These are phyloP conservation scores for Channa maculata DNA, from an alignment of 2,113 vertebrate species.

Conservation along the genomic window DNA sequence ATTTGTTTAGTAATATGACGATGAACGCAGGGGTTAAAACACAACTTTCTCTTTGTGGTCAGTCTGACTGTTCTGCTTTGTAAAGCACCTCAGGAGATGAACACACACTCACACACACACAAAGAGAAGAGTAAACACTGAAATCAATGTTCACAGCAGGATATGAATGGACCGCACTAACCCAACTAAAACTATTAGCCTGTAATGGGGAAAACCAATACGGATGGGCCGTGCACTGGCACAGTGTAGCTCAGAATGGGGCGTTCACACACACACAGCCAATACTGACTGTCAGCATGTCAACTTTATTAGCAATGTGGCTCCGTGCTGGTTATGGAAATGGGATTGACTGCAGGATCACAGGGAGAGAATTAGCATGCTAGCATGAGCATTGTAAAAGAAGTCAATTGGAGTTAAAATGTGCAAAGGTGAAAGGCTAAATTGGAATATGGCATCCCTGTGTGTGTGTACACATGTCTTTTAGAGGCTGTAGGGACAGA, in stretches of 20 bases:
- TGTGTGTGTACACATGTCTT: conserved; percentile 12
- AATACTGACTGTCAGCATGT: conserved; percentile 58
- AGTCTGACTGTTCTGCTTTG: conserved; percentile 18
- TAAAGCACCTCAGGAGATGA: conserved; percentile 25
- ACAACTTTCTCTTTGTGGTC: conserved; percentile 40
- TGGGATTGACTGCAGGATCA: conserved; percentile 45
- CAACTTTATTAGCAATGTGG: conserved; percentile 60
- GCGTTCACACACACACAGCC: conserved; percentile 55
- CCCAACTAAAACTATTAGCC: conserved; percentile 59
- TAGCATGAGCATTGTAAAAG: conserved; percentile 43
- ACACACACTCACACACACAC: conserved; percentile 20
- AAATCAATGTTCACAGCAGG: conserved; percentile 67
- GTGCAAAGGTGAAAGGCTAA: conserved; percentile 12
- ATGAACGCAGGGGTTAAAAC: conserved; percentile 17
- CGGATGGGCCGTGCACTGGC: not conserved
- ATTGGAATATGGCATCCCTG: conserved; percentile 4
- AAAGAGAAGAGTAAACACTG: conserved; percentile 36
- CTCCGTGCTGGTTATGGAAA: conserved; percentile 66
- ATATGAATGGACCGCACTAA: conserved; percentile 50
- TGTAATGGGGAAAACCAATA: conserved; percentile 58
- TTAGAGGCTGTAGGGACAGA: no score
- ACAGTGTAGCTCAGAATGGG: conserved; percentile 30
- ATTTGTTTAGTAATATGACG: conserved; percentile 38
- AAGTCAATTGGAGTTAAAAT: conserved; percentile 55
- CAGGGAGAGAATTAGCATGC: conserved; percentile 34